Percentiles rank a stretch among this genome's conserved stretches.
Evolutionary conservation across 1,140 invertebrate genomes (phyloP).

Genomic region (Bemisia tabaci): DNA sequence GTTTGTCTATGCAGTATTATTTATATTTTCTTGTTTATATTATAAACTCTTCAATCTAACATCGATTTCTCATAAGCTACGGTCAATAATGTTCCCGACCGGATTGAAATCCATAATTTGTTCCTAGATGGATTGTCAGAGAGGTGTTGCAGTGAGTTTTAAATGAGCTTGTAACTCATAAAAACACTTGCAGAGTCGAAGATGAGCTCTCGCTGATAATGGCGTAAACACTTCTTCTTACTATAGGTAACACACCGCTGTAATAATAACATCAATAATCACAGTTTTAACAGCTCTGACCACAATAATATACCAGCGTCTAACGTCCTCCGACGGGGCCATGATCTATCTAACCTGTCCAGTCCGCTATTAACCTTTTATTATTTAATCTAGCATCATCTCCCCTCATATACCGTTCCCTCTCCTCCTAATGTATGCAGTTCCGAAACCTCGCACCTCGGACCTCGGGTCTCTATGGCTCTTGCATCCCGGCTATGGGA

Average conservation of each 20-base stretch:
- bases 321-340: not conserved
- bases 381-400: not conserved
- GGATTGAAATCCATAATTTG: not conserved
- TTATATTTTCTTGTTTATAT: not conserved
- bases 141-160: not conserved
- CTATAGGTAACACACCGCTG: not conserved
- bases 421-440: too few species aligned
- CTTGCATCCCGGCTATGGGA: too few species aligned
- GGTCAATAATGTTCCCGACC: not conserved
- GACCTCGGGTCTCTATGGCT: too few species aligned
- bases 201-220: not conserved
- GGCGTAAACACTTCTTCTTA: not conserved
- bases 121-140: not conserved
- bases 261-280: not conserved
- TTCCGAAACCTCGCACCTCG: too few species aligned
- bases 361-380: not conserved
- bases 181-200: not conserved
- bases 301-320: not conserved
- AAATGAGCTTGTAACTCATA: not conserved
- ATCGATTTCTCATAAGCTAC: not conserved
- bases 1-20: not conserved
- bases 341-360: not conserved
- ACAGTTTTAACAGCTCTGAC: not conserved
- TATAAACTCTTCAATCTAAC: not conserved
- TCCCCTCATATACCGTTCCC: too few species aligned